Evolutionary conservation across 2,888 invertebrate genomes (phyloP), one percentile per base, ranked within the genome.

Genomic region (Ochropleura plecta): DNA sequence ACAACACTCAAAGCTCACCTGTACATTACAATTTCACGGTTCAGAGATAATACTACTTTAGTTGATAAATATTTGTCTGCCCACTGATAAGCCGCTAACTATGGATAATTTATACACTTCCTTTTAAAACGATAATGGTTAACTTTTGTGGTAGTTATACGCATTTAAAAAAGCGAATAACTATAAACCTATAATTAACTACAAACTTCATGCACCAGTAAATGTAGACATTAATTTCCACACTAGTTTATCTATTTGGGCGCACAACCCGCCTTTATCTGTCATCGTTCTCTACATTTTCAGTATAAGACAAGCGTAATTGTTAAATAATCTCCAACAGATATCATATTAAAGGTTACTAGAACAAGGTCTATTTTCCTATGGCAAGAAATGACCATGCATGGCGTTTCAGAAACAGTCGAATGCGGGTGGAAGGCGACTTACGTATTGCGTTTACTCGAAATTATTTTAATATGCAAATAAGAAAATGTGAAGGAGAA

Each of bases 401-500:
- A 92, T 83, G 92, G 76, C 91, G 76, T 93, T 93, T 90, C 80
- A 79, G 89, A 90, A 89, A 85, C 85, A 81, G 76, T 70, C 80
- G 67, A 81, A 85, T 86, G 89, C 88, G 91, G 91, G 91, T 92
- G 89, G 93, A 92, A 95, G 94, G 94, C 94, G 92, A 95, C 93
- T 93, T 94, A 94, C 94, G 94, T 96, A 96, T 95, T 95, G 95
- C 95, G 95, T 94, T 96, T 93, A 95, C 95, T 96, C 91, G 95
- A 96, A 96, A 96, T 96, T 95, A 96, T 96, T 96, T 96, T 96
- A 96, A 96, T 96, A 96, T 96, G 96, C 95, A 96, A 96, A 96
- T 96, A 96, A 95, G 95, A 95, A 96, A 94, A 96, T 96, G 96
- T 96, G 95, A 94, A 95, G 94, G 93, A 93, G 95, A 94, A 96